Evolutionary conservation across 2,888 invertebrate genomes (phyloP).

Genomic region (Cybosia mesomella): DNA sequence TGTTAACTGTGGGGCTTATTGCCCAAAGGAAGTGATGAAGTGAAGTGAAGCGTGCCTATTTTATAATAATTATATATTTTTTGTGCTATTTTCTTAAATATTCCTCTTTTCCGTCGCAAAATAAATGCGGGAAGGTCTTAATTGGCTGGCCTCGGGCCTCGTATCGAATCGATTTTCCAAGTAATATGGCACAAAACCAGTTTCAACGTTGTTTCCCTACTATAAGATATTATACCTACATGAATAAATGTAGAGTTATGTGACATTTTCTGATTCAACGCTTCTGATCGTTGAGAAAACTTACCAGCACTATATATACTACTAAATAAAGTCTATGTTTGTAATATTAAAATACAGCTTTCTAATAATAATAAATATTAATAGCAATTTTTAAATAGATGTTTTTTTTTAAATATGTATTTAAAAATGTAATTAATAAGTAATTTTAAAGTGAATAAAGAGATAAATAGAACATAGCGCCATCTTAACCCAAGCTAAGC

Average conservation of each 20-base stretch:
- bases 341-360: too few relatives aligned
- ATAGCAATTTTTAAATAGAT: too few relatives aligned
- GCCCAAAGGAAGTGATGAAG: background rate
- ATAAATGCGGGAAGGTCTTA: background rate
- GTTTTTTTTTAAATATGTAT: too few relatives aligned
- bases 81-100: background rate
- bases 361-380: too few relatives aligned
- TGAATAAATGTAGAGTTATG: background rate
- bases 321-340: background rate
- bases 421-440: too few relatives aligned
- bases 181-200: background rate
- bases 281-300: slow-evolving; percentile 1
- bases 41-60: too few relatives aligned
- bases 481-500: too few relatives aligned
- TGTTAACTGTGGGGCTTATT: too few relatives aligned
- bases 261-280: background rate
- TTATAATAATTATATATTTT: background rate
- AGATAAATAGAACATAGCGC: too few relatives aligned
- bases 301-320: background rate
- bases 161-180: slow-evolving; percentile 12
- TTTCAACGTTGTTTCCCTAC: background rate
- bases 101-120: background rate
- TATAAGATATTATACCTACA: background rate
- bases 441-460: too few relatives aligned
- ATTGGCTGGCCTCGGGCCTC: slow-evolving; percentile 5